Percentiles rank a stretch among this genome's conserved stretches.
Conservation (phyloP, 2,113 vertebrate species). For the Oncorhynchus clarkii region DNA sequence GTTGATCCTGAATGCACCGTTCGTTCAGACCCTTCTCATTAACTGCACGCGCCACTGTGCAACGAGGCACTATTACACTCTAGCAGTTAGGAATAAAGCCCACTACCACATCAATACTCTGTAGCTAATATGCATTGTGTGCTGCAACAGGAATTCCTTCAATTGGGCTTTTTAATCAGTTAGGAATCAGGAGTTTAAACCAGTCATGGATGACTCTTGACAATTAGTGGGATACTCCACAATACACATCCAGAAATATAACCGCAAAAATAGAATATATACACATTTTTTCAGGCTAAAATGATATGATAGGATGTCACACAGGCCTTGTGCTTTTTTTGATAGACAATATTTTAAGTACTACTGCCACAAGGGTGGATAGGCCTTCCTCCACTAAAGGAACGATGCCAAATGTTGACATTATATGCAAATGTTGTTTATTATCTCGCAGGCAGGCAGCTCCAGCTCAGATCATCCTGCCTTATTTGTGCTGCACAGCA, state of each 20-base stretch:
- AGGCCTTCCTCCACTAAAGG: constrained; percentile 45
- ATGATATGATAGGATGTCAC: constrained; percentile 29
- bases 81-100: constrained; percentile 75
- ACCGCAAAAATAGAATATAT: constrained; percentile 32
- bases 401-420: constrained; percentile 65
- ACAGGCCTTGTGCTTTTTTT: constrained; percentile 42
- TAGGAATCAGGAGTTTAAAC: constrained; percentile 65
- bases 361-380: constrained; percentile 42
- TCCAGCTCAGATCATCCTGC: constrained; percentile 56
- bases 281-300: constrained; percentile 35
- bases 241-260: constrained; percentile 54
- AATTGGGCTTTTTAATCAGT: constrained; percentile 60
- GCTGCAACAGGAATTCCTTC: constrained; percentile 40
- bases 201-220: constrained; percentile 60
- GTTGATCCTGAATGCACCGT: constrained; percentile 54
- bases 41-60: constrained; percentile 71
- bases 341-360: not conserved
- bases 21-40: constrained; percentile 68
- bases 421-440: constrained; percentile 79
- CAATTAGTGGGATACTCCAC: constrained; percentile 63
- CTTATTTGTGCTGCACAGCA: constrained; percentile 66
- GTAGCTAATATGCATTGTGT: constrained; percentile 63
- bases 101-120: constrained; percentile 72
- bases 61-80: constrained; percentile 67
- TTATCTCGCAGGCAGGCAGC: constrained; percentile 67